Percentiles rank a stretch among this genome's conserved stretches.
phyloP scores from a whole-genome alignment of 2,888 invertebrate genomes.

The Drosophila flavopinicola region DNA sequence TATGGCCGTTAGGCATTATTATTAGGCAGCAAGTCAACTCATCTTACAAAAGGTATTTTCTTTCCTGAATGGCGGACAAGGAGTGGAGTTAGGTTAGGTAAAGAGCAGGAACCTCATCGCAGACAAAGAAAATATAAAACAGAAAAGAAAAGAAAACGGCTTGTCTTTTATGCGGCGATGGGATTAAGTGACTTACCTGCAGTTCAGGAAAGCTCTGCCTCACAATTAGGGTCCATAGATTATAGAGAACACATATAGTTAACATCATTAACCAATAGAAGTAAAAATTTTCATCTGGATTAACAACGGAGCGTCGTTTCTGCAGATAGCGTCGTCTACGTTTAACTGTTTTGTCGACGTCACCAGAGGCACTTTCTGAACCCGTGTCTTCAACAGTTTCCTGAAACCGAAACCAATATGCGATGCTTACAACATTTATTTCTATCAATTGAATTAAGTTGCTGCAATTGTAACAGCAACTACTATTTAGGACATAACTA shows the following conservation, averaged over 20 bases:
- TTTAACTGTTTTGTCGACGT: slow-evolving; percentile 86
- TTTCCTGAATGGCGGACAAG: slow-evolving; percentile 8
- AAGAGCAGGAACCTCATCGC: not conserved
- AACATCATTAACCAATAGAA: slow-evolving; percentile 97
- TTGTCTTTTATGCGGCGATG: slow-evolving; percentile 5
- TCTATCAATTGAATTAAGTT: no score
- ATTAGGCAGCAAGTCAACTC: slow-evolving; percentile 56
- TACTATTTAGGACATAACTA: no score
- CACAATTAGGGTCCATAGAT: slow-evolving; percentile 97
- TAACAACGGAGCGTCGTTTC: slow-evolving; percentile 92
- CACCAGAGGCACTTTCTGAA: slow-evolving; percentile 88
- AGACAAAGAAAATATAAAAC: slow-evolving; percentile 5
- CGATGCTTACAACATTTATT: no score
- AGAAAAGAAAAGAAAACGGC: slow-evolving; percentile 3
- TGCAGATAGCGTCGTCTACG: slow-evolving; percentile 89
- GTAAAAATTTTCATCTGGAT: slow-evolving; percentile 97
- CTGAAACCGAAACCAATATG: slow-evolving; percentile 56
- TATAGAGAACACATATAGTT: slow-evolving; percentile 95
- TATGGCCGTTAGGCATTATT: slow-evolving; percentile 50
- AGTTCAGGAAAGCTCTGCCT: slow-evolving; percentile 97
- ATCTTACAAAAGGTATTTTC: slow-evolving; percentile 53
- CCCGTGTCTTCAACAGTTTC: slow-evolving; percentile 89
- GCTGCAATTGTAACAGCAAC: no score
- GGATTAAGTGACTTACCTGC: slow-evolving; percentile 85
- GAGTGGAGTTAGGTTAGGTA: no score